Evolutionary conservation across 2,888 invertebrate genomes (phyloP), one percentile per base, ranked within the genome.

Genomic region (Argyra leucocephala): DNA sequence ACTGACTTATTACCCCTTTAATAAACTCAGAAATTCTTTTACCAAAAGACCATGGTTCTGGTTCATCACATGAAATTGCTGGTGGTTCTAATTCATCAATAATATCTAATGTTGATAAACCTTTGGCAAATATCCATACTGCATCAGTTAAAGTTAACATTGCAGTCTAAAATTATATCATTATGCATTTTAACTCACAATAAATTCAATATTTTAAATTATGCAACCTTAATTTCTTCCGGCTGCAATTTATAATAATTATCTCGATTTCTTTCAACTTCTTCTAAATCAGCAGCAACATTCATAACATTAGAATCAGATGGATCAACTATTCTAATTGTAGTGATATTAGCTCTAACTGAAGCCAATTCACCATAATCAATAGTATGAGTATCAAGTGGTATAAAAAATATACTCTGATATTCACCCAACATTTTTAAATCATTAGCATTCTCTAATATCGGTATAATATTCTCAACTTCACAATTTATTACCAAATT

Each of bases 341-440:
- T 74, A 3, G 80, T 80, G 57, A 80, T 75, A 66, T 80, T 80
- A 4, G 80, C 77, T 3, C 72, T 71, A 21, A 75, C 72, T 70
- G 80, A 78, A 15, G 78, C 75, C 22, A 83, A 73, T 65, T 83
- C 83, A 18, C 77, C 80, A 75, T 84, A 80, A 22, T 79, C 76
- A 15, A 81, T 74, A 9, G 81, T 81, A 60, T 82, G 78, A 0
- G 76, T 73, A 66, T 78, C 82, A 73, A 82, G 74, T 72, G 64
- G 76, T 1, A 84, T 83, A 67, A 85, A 74, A 63, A 85, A 83
- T 64, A 85, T 81, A 73, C 84, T 85, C 84, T 85, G 71, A 79
- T 91, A 90, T 74, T 89, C 88, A 10, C 88, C 89, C 70, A 93
- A 82, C 80, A 95, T 86, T 71, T 91, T 90, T 23, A 95, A 86